Base-by-base conservation (phyloP, 1,140 invertebrate genomes). In the Phortica variegata region DNA sequence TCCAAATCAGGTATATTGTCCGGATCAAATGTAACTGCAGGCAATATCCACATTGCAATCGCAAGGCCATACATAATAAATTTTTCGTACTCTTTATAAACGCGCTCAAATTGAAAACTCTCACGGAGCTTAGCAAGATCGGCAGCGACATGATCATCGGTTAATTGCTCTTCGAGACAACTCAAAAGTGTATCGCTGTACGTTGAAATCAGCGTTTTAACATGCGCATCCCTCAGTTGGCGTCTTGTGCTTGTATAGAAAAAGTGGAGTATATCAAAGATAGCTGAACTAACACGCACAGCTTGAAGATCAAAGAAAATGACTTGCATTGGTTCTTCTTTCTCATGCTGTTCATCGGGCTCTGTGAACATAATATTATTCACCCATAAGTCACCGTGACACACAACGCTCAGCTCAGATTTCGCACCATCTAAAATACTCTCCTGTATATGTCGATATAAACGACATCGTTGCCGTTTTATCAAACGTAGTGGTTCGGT, bases 261-360 rank as follows among this genome's bases (percentile, higher is more conserved):
- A 13, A 76, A 75, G 37, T 75, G 71, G 0, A 76, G 56, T 29
- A 76, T 74, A 45, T 84, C 82, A 10, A 80, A 78, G 0, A 77
- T 77, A 3, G 80, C 61, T 2, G 82, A 81, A 8, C 65, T 66
- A 16, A 82, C 82, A 7, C 81, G 70, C 44, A 79, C 50, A 10
- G 78, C 54, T 52, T 83, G 82, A 43, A 81, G 79, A 48, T 83
- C 81, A 16, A 83, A 70, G 7, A 83, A 66, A 23, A 74, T 73
- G 21, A 77, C 80, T 23, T 65, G 60, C 2, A 53, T 49, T 0
- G 63, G 54, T 10, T 10, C 7, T 16, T 3, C 12, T n/a, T 34
- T 15, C 15, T n/a, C 17, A n/a, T n/a, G n/a, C n/a, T n/a, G n/a
- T 49, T 56, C 73, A 19, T 61, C 59, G 12, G 52, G 60, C 12